Base-by-base conservation (phyloP, 2,113 vertebrate species). In the Ranitomeya variabilis region DNA sequence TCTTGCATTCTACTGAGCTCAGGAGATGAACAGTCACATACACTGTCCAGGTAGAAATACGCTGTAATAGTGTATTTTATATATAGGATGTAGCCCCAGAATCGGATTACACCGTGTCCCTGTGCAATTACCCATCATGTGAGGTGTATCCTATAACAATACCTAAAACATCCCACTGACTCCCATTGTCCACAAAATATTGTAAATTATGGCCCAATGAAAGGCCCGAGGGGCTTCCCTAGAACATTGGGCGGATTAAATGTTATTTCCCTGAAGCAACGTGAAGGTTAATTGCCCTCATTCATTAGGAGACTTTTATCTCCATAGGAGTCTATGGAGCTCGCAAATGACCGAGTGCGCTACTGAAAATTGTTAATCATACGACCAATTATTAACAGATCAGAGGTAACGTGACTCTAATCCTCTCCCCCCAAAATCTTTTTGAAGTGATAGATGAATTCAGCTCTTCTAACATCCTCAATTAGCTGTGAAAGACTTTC, bases 381-480 rank as follows among this genome's bases (percentile, higher is more conserved):
- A 73, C 37, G 86, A 88, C 66, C 79, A 88, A 88, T 88, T 88
- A 88, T 83, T 83, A 88, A 88, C 79, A 88, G 86, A 82, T 88
- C 86, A 82, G 79, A 82, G 79, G 79, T 88, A 88, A 74, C 37
- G 66, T 80, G 64, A 57, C 79, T 73, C 79, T 88, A 88, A 88
- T 88, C 86, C 79, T 37, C 54, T 54, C 86, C 80, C 80, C 31
- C 73, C 51, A 19, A 0, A 71, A 52, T 82, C 66, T 86, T 23
- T 86, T 78, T 81, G 66, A 87, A 71, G 78, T 87, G 86, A 87
- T 67, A 60, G 86, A 81, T 81, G 57, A 57, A 67, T 54, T 45
- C 67, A 54, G 21, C 69, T 0, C 86, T 66, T 12, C 79, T 31
- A 73, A 81, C 51, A 45, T 88, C 86, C 78, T 82, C 79, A 74